Base-by-base conservation (phyloP, 1,140 invertebrate species). In the Gonioctena quinquepunctata region DNA sequence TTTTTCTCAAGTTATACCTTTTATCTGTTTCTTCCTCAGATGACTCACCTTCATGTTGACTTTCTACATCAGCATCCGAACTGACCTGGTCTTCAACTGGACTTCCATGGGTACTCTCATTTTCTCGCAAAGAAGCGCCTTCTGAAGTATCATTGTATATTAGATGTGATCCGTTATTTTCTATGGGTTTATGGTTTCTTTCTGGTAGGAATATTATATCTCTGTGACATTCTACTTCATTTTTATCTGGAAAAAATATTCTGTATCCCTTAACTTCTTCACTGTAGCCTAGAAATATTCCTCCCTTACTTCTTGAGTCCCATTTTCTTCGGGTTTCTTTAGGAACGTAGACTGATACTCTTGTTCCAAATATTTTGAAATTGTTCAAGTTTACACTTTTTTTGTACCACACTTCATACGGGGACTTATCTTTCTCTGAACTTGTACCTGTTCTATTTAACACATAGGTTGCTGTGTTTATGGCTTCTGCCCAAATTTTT, bases 401-500 rank as follows among this genome's bases (percentile, higher is more conserved):
- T 19, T 73, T 66, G 75, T 60, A 63, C 79, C 80, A 84, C 26
- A 80, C 13, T 67, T 84, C 83, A 79, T 67, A 83, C 27, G 83
- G 82, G 33, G 79, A 77, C 66, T 77, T 80, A 21, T 33, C 68
- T 56, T 77, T 33, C 11, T 78, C 68, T 61, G 72, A 59, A 56
- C 80, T 82, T 48, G 54, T 78, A 21, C 81, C 79, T 8, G 82
- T 83, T 61, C 78, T 73, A 71, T 86, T 86, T 6, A 84, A 48
- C 0, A 83, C 71, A 68, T 77, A 82, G 1, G 71, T 79, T 13
- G 82, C 79, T 13, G 77, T 82, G 69, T 83, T 81, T 1, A 81
- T 65, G 7, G 81, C 81, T 75, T 84, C 83, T 5, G 79, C 83
- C 81, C 81, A 85, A 49, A 82, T 69, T 49, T 59, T 73, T 67